phyloP scores from a whole-genome alignment of 92 coral and sea anemone genomes.

The Metridium senile region DNA sequence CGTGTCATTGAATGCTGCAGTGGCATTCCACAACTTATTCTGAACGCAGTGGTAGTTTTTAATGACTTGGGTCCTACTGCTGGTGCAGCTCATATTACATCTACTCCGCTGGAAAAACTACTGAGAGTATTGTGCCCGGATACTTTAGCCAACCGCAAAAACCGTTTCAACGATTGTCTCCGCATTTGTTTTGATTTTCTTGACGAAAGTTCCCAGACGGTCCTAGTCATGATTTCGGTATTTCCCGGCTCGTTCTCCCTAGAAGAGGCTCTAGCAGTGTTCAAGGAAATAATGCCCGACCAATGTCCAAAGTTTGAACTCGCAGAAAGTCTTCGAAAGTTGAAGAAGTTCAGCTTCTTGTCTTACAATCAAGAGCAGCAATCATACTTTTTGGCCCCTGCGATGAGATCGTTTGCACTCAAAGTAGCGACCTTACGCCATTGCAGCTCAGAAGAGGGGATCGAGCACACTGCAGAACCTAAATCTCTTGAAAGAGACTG shows the following conservation, averaged over 20 bases:
- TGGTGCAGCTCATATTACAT: constrained; percentile 2
- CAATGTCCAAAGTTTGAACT: background rate
- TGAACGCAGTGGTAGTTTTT: constrained; percentile 10
- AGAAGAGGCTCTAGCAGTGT: background rate
- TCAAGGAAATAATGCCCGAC: background rate
- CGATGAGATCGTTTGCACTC: constrained; percentile 43
- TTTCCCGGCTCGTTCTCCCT: constrained; percentile 45
- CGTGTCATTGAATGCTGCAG: constrained; percentile 8
- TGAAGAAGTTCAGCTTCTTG: constrained; percentile 20
- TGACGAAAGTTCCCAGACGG: constrained; percentile 12
- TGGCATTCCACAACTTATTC: constrained; percentile 23
- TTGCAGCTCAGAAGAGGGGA: background rate
- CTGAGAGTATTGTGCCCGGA: constrained; percentile 29
- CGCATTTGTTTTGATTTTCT: constrained; percentile 27
- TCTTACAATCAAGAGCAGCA: background rate
- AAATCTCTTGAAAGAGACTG: background rate
- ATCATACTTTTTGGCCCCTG: constrained; percentile 35
- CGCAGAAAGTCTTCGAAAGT: background rate
- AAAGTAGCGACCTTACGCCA: background rate
- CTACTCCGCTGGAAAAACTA: constrained; percentile 20
- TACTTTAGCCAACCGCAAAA: constrained; percentile 9
- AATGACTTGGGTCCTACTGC: background rate
- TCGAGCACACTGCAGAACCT: background rate
- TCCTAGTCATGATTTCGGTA: constrained; percentile 40
- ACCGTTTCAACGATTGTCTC: constrained; percentile 43